Evolutionary conservation across 2,113 vertebrate genomes (phyloP).

Genomic region (Labrus mixtus): DNA sequence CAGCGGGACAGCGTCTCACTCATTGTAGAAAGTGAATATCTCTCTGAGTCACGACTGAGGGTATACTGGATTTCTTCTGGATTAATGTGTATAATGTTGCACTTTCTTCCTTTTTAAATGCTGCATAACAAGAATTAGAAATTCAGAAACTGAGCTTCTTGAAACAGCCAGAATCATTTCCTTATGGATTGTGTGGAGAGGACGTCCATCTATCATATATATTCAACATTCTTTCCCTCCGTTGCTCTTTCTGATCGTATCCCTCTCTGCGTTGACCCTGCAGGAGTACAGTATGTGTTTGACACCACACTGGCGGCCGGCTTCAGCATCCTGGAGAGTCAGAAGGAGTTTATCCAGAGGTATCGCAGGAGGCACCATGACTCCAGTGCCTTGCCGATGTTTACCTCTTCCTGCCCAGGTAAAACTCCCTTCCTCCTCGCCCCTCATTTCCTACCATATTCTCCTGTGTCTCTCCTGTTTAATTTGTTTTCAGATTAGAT

Average conservation of each 20-base stretch:
- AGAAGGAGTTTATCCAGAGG: slow-evolving; percentile 92
- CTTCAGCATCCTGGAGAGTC: slow-evolving; percentile 95
- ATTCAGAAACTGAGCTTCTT: not conserved
- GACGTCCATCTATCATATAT: not conserved
- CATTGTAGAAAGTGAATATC: too few relatives aligned
- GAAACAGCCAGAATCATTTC: not conserved
- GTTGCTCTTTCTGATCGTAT: not conserved
- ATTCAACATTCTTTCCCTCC: not conserved
- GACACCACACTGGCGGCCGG: slow-evolving; percentile 92
- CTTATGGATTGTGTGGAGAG: not conserved
- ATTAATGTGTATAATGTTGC: too few relatives aligned
- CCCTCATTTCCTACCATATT: too few relatives aligned
- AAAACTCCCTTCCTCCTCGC: slow-evolving; percentile 38
- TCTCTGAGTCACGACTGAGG: too few relatives aligned
- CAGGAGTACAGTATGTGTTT: slow-evolving; percentile 93
- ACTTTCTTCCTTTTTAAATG: too few relatives aligned
- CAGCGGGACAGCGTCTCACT: too few relatives aligned
- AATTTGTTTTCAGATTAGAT: too few relatives aligned
- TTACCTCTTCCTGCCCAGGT: slow-evolving; percentile 98
- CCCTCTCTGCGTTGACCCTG: not conserved
- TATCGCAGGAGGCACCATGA: slow-evolving; percentile 89
- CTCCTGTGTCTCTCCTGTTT: too few relatives aligned
- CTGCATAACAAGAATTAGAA: too few relatives aligned
- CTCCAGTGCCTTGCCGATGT: slow-evolving; percentile 91
- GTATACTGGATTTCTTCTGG: too few relatives aligned